A percentile compares a stretch with the other conserved stretches of the same genome.
phyloP scores from a whole-genome alignment of 2,888 invertebrate genomes.

The Nowickia ferox region DNA sequence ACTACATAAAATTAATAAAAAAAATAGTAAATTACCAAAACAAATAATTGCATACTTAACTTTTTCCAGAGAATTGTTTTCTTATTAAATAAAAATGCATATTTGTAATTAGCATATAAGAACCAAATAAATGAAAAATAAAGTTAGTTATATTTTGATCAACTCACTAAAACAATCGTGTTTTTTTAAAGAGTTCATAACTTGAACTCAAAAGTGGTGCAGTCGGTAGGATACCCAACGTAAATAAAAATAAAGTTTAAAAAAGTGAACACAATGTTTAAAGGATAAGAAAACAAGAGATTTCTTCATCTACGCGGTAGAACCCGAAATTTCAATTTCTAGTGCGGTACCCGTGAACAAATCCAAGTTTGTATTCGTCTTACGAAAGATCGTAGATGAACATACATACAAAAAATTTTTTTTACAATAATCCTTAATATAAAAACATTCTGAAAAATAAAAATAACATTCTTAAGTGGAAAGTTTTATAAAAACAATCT shows the following conservation, averaged over 20 bases:
- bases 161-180: too few species aligned
- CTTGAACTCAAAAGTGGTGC: conserved; percentile 19
- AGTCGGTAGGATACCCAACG: conserved; percentile 23
- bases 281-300: conserved; percentile 31
- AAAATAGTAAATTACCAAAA: conserved; percentile 4
- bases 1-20: background rate
- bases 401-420: background rate
- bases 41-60: conserved; percentile 26
- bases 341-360: conserved; percentile 32
- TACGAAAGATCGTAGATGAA: conserved; percentile 27
- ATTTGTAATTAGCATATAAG: conserved; percentile 30
- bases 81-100: conserved; percentile 32
- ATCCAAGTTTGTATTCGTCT: conserved; percentile 30
- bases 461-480: too few species aligned
- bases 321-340: conserved; percentile 36
- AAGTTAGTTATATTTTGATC: conserved; percentile 40
- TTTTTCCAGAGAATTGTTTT: conserved; percentile 29
- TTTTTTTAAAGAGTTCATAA: too few species aligned
- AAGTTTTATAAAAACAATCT: too few species aligned
- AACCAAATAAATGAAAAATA: conserved; percentile 31
- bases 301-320: conserved; percentile 29
- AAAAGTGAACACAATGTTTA: conserved; percentile 28
- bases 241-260: conserved; percentile 35
- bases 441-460: too few species aligned
- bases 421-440: too few species aligned